Evolutionary conservation across 2,888 invertebrate species (phyloP), one percentile per base, ranked within the genome.

Genomic region (Hydriomena furcata): DNA sequence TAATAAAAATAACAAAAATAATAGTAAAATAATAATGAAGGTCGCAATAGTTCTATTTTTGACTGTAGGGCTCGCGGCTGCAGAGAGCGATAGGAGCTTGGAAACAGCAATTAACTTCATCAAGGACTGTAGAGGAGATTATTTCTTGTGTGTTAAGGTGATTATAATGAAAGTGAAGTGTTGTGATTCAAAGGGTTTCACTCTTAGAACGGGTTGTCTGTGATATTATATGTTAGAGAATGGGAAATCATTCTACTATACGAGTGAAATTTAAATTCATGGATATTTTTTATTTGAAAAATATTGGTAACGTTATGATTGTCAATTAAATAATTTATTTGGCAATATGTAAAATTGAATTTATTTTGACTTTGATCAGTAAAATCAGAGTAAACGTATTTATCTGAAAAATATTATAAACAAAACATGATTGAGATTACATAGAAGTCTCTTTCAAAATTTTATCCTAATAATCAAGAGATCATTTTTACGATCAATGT

Each of bases 61-160:
- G 55, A 81, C 87, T 17, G 84, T 84, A 63, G 85, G 85, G 27
- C 75, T 85, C 38, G 86, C 77, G 34, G 73, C 76, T 1, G 86
- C 87, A 0, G 85, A 84, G 43, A 79, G 85, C 66, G 91, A 93
- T 56, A 92, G 91, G 27, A 85, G 88, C 31, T 78, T 94, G 73
- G 92, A 92, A 61, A 92, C 92, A 30, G 94, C 94, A 6, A 85
- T 94, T 51, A 92, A 91, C 73, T 93, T 95, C 78, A 88, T 95
- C 56, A 92, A 94, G 86, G 94, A 94, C 70, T 95, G 95, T 81
- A 90, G 92, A 65, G 93, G 92, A 68, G 93, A 94, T 65, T 91
- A 95, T 80, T 85, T 92, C 57, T 76, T 94, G 66, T 95, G 95
- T 89, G 91, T 95, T 68, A 95, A 95, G 93, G 95, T 95, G 71